Percentiles rank a stretch among this genome's conserved stretches.
Evolutionary conservation across 2,888 invertebrate species (phyloP).

Genomic region (Andrena bucephala): DNA sequence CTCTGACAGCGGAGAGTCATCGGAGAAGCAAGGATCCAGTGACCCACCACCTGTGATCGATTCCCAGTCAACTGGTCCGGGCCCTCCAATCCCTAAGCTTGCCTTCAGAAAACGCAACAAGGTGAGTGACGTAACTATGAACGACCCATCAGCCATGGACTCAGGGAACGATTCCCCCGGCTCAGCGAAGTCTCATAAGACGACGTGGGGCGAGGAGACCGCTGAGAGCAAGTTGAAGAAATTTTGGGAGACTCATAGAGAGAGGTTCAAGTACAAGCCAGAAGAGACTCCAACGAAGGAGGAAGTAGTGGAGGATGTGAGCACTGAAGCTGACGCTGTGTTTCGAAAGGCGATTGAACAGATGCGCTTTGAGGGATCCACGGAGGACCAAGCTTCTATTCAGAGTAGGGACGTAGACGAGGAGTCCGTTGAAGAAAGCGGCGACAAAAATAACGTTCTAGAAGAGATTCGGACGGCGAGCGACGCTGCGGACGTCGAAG

Average conservation of each 20-base stretch:
- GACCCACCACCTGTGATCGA: neutral
- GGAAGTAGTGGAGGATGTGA: constrained; percentile 7
- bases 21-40: neutral
- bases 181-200: neutral
- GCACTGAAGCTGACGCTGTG: constrained; percentile 23
- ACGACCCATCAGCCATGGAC: neutral
- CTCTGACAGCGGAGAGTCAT: neutral
- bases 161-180: neutral
- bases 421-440: neutral
- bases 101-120: constrained; percentile 22
- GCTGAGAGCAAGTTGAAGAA: constrained; percentile 32
- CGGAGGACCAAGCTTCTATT: neutral
- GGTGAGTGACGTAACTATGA: neutral
- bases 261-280: constrained; percentile 7
- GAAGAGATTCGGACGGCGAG: neutral
- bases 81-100: neutral
- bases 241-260: constrained; percentile 37
- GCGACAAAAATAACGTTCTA: neutral
- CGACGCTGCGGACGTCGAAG: neutral
- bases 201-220: neutral
- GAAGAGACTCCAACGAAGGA: constrained; percentile 3
- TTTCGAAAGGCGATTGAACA: constrained; percentile 35
- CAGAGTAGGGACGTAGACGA: neutral
- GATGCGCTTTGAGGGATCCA: constrained; percentile 16
- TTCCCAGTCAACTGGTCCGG: neutral